Percentiles rank a stretch among this genome's conserved stretches.
These are phyloP conservation scores for Conger conger DNA, from an alignment of 2,113 vertebrate species.

Conservation along the genomic window DNA sequence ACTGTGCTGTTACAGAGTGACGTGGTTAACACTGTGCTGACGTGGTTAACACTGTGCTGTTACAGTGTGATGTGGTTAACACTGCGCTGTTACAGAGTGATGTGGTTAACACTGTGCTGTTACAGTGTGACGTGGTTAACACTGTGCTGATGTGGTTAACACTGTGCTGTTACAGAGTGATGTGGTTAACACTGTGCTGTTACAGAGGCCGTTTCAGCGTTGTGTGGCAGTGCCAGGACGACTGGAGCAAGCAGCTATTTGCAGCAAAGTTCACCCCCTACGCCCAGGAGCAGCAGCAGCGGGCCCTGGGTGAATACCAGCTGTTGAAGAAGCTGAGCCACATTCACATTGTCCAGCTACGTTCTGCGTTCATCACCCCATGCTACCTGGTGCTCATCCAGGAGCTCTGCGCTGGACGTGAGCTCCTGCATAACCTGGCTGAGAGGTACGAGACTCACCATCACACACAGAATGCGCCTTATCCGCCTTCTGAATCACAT, in stretches of 20 bases:
- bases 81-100: no score
- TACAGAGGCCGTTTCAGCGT: slow-evolving; percentile 75
- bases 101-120: no score
- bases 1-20: no score
- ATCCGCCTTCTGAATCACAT: neutral
- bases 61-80: no score
- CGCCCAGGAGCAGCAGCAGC: slow-evolving; percentile 33
- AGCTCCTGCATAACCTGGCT: slow-evolving; percentile 59
- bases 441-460: slow-evolving; percentile 47
- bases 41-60: no score
- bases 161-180: no score
- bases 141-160: no score
- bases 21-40: no score
- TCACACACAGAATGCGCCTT: neutral
- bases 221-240: slow-evolving; percentile 72
- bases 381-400: slow-evolving; percentile 61
- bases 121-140: no score
- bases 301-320: slow-evolving; percentile 65
- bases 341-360: slow-evolving; percentile 69
- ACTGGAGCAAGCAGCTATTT: slow-evolving; percentile 61
- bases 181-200: neutral
- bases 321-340: slow-evolving; percentile 64
- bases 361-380: slow-evolving; percentile 74
- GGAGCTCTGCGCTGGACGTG: slow-evolving; percentile 69
- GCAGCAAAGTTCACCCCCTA: slow-evolving; percentile 74